Evolutionary conservation across 2,888 invertebrate species (phyloP).

Genomic region (Mystacides longicornis): DNA sequence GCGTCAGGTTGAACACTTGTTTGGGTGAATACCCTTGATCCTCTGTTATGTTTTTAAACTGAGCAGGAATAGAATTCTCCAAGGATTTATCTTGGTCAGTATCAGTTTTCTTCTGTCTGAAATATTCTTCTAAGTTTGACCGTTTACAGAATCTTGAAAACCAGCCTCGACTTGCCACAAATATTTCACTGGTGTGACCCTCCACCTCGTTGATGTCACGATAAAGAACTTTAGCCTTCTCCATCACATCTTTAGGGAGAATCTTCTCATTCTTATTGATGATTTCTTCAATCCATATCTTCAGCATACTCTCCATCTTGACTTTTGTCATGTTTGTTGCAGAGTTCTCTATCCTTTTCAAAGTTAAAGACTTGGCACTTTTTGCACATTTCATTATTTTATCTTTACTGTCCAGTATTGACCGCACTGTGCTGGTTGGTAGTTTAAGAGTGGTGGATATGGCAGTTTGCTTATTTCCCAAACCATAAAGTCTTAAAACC

Average conservation of each 20-base stretch:
- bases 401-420: constrained; percentile 2
- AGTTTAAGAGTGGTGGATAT: constrained; percentile 1
- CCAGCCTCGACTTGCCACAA: constrained; percentile 23
- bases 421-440: constrained; percentile 5
- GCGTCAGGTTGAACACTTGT: constrained; percentile 20
- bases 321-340: constrained; percentile 5
- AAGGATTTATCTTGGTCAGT: not conserved
- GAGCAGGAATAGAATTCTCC: constrained; percentile 15
- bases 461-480: not conserved
- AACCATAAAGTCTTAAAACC: constrained; percentile 5
- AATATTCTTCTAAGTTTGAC: not conserved
- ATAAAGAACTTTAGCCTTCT: constrained; percentile 10
- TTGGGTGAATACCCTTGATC: constrained; percentile 18
- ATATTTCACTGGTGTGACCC: not conserved
- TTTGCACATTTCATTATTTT: constrained; percentile 5
- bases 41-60: constrained; percentile 20
- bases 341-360: not conserved
- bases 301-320: constrained; percentile 10
- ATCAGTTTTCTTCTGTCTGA: not conserved
- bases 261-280: not conserved
- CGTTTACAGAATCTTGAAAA: constrained; percentile 25
- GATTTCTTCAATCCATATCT: constrained; percentile 8
- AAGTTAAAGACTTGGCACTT: not conserved
- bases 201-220: constrained; percentile 5
- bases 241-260: constrained; percentile 3